phyloP scores from a whole-genome alignment of 37 sponge, comb jelly and placozoan genomes.

The Crambe crambe region DNA sequence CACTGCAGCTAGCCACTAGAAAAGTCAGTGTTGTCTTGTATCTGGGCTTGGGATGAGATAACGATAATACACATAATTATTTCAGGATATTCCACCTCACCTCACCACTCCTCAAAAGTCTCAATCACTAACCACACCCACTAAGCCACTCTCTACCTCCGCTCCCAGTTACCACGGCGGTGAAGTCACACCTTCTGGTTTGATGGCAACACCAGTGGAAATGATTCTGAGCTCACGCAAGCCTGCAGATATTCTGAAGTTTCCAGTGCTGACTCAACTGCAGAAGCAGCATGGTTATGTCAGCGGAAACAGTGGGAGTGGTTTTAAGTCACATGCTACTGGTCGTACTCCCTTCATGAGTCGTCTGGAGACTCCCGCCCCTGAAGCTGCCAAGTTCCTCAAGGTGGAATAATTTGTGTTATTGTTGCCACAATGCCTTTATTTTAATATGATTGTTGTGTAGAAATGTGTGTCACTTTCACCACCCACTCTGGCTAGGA shows the following conservation, averaged over 20 bases:
- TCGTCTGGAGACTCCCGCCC: slow-evolving; percentile 32
- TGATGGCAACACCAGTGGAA: slow-evolving; percentile 37
- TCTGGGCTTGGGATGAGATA: neutral
- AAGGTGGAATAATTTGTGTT: neutral
- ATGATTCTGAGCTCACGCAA: slow-evolving; percentile 32
- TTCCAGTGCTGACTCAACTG: slow-evolving; percentile 7
- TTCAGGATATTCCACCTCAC: slow-evolving; percentile 41
- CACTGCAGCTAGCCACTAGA: slow-evolving; percentile 17
- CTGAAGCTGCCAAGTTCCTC: neutral
- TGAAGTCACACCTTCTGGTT: slow-evolving; percentile 18
- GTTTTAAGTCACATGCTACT: neutral
- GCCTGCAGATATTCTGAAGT: neutral
- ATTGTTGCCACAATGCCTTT: neutral
- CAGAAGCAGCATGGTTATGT: neutral
- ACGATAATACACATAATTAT: neutral
- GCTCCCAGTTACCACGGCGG: slow-evolving; percentile 33
- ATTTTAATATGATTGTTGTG: neutral
- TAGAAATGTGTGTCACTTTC: slow-evolving; percentile 37
- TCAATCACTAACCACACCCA: neutral
- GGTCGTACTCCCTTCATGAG: slow-evolving; percentile 45
- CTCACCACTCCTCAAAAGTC: slow-evolving; percentile 15
- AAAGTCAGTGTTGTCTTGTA: slow-evolving; percentile 14
- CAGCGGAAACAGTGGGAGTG: slow-evolving; percentile 10
- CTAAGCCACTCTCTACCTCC: slow-evolving; percentile 27
- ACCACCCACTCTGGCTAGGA: slow-evolving; percentile 39